A percentile compares a stretch with the other conserved stretches of the same genome.
These are phyloP conservation scores for Dastarcus helophoroides DNA, from an alignment of 2,888 invertebrate species.

Conservation along the genomic window DNA sequence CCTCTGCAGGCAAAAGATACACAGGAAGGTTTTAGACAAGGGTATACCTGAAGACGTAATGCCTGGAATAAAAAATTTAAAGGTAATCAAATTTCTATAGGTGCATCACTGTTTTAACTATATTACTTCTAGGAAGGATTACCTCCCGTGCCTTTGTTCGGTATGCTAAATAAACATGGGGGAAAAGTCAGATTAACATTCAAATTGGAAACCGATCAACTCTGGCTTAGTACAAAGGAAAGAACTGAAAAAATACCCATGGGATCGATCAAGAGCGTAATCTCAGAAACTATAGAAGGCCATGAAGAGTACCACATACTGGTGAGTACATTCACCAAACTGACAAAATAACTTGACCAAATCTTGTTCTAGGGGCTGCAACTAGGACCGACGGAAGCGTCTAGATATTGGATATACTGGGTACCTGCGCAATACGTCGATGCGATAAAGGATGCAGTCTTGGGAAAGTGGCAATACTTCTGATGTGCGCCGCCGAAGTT, in stretches of 20 bases:
- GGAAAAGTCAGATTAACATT: constrained; percentile 85
- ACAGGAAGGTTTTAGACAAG: constrained; percentile 79
- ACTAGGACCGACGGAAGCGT: constrained; percentile 83
- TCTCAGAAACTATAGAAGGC: constrained; percentile 74
- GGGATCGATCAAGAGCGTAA: constrained; percentile 75
- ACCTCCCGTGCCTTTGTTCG: constrained; percentile 70
- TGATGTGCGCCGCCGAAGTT: no score
- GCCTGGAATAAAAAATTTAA: constrained; percentile 71
- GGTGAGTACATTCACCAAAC: constrained; percentile 45
- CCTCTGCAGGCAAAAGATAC: constrained; percentile 63
- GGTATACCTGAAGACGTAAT: constrained; percentile 82
- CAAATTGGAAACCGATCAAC: constrained; percentile 79
- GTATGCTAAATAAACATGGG: constrained; percentile 84
- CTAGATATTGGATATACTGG: constrained; percentile 90
- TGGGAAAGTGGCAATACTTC: constrained; percentile 76
- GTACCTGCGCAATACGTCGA: constrained; percentile 84
- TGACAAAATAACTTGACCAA: no score
- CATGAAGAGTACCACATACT: constrained; percentile 85
- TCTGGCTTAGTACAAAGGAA: constrained; percentile 89
- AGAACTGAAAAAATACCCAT: constrained; percentile 85
- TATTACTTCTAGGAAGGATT: constrained; percentile 53
- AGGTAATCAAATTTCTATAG: constrained; percentile 39
- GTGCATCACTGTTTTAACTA: constrained; percentile 3
- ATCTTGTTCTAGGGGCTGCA: constrained; percentile 65
- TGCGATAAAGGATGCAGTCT: constrained; percentile 81